Evolutionary conservation across 2,113 vertebrate species (phyloP).

Genomic region (Piprites chloris): DNA sequence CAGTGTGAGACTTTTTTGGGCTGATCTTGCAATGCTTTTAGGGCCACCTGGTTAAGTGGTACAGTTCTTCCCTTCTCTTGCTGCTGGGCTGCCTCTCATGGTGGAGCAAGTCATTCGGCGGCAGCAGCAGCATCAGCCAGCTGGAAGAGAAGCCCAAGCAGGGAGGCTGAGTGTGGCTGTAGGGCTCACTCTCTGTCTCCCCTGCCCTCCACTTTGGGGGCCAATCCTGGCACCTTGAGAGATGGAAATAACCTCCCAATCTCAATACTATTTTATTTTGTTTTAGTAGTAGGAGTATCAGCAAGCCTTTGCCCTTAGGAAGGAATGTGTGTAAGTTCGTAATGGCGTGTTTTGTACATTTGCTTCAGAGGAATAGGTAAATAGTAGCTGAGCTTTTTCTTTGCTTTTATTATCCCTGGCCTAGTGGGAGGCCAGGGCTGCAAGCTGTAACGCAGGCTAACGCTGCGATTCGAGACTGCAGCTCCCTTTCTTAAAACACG

Average conservation of each 20-base stretch:
- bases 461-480: not conserved
- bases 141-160: accelerated
- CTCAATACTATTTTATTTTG: not conserved
- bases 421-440: slow-evolving; percentile 23
- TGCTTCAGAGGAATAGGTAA: slow-evolving; percentile 7
- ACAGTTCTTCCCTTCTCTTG: not conserved
- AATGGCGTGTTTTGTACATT: not conserved
- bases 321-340: not conserved
- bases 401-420: slow-evolving; percentile 11
- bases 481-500: not conserved
- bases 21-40: not conserved
- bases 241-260: not conserved
- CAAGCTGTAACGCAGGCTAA: not conserved
- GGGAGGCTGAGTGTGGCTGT: not conserved
- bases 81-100: not conserved
- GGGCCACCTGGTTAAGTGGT: not conserved
- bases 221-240: not conserved
- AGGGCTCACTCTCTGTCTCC: accelerated
- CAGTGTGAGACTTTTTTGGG: not conserved
- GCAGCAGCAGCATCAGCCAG: not conserved
- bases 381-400: slow-evolving; percentile 10
- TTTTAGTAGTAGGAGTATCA: not conserved
- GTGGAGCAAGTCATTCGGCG: accelerated
- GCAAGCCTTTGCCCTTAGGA: not conserved
- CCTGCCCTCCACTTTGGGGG: accelerated